A percentile compares a stretch with the other conserved stretches of the same genome.
Conservation (phyloP, 2,797 vertebrate genomes). For the Cyclura pinguis region DNA sequence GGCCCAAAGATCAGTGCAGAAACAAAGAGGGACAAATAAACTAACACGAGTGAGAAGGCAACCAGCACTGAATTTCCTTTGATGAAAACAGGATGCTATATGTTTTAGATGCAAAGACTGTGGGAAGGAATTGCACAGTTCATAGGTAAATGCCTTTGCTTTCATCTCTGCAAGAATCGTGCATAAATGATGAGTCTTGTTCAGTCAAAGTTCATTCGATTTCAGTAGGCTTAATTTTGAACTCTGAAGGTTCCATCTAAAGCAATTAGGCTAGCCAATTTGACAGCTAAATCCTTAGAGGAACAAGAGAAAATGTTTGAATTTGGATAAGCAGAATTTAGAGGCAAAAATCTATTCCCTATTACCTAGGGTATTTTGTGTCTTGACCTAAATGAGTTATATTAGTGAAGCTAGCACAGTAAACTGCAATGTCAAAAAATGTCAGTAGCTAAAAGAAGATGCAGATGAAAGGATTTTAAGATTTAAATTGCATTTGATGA, state of each 20-base stretch:
- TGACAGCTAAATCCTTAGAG: slow-evolving; percentile 36
- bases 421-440: slow-evolving; percentile 37
- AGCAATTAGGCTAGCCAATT: slow-evolving; percentile 43
- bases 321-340: slow-evolving; percentile 36
- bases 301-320: slow-evolving; percentile 30
- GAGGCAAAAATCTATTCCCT: slow-evolving; percentile 38
- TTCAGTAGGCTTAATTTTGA: slow-evolving; percentile 40
- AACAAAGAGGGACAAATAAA: background rate
- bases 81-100: slow-evolving; percentile 11
- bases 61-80: background rate
- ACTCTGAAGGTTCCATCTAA: slow-evolving; percentile 17
- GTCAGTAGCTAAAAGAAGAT: background rate
- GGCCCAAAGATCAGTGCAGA: background rate
- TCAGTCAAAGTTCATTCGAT: slow-evolving; percentile 40
- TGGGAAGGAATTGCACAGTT: slow-evolving; percentile 52
- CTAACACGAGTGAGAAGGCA: background rate
- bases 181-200: slow-evolving; percentile 31
- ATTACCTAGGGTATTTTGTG: slow-evolving; percentile 34
- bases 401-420: slow-evolving; percentile 43
- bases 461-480: background rate
- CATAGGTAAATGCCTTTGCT: background rate
- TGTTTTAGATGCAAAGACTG: slow-evolving; percentile 32
- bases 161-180: background rate
- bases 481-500: slow-evolving; percentile 1
- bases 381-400: slow-evolving; percentile 12